Percentiles rank a stretch among this genome's conserved stretches.
These are phyloP conservation scores for Eulithis testata DNA, from an alignment of 2,888 invertebrate species.

Conservation along the genomic window DNA sequence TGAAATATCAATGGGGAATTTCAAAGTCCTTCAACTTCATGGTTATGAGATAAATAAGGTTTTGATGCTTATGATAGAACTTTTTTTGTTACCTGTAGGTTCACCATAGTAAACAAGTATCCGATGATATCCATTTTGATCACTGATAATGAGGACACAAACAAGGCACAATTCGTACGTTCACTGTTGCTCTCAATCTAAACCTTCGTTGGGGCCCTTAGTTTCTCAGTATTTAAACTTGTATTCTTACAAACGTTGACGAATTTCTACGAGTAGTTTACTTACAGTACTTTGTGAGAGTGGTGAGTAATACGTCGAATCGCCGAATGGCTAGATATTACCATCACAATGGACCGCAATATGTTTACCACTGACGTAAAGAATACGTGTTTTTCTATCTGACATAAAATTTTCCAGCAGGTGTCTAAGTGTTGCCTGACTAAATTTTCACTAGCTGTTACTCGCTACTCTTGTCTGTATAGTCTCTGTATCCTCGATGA, in stretches of 20 bases:
- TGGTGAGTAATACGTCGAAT: slow-evolving; percentile 49
- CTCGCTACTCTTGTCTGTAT: no score
- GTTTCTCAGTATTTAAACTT: slow-evolving; percentile 55
- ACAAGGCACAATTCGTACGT: neutral
- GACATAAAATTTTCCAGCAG: slow-evolving; percentile 14
- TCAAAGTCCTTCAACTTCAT: no score
- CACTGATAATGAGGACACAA: slow-evolving; percentile 3
- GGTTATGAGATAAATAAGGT: no score
- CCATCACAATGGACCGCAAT: slow-evolving; percentile 31
- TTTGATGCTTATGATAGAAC: neutral
- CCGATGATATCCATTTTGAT: slow-evolving; percentile 52
- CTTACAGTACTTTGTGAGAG: slow-evolving; percentile 53
- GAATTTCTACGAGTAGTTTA: slow-evolving; percentile 49
- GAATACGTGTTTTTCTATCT: slow-evolving; percentile 17
- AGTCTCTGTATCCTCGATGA: no score
- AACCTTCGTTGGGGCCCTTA: slow-evolving; percentile 37
- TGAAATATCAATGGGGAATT: no score
- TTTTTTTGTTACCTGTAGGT: slow-evolving; percentile 49
- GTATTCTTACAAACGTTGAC: slow-evolving; percentile 53
- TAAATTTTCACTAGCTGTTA: no score
- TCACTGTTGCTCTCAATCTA: slow-evolving; percentile 29
- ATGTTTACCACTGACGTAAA: slow-evolving; percentile 25
- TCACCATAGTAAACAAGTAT: slow-evolving; percentile 53
- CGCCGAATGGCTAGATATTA: slow-evolving; percentile 24
- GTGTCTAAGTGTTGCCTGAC: no score